These are phyloP conservation scores for Antitype chi DNA, from an alignment of 2,888 invertebrate genomes.

Conservation along the genomic window DNA sequence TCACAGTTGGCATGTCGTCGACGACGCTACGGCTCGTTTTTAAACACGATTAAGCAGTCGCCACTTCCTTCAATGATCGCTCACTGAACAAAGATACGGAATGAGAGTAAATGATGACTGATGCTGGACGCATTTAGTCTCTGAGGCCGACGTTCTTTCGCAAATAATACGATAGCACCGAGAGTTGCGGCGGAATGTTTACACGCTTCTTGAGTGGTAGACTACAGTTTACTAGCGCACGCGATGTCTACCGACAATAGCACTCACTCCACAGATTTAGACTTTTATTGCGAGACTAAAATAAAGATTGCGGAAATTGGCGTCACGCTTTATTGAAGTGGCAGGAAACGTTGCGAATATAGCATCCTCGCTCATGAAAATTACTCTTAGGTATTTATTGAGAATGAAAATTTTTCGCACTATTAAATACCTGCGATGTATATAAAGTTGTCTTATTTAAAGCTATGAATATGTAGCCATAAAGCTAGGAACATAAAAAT, in stretches of 20 bases:
- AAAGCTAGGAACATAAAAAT: slow-evolving; percentile 79
- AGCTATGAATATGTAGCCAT: slow-evolving; percentile 72
- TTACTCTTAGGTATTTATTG: slow-evolving; percentile 50
- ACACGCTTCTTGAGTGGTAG: slow-evolving; percentile 57
- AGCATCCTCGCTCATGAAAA: slow-evolving; percentile 56
- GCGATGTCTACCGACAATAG: slow-evolving; percentile 64
- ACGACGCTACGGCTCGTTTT: slow-evolving; percentile 53
- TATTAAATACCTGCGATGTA: slow-evolving; percentile 31
- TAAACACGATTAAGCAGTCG: slow-evolving; percentile 48
- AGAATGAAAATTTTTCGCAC: slow-evolving; percentile 43
- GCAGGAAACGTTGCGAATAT: slow-evolving; percentile 48
- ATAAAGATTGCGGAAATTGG: slow-evolving; percentile 64
- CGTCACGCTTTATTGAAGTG: slow-evolving; percentile 51
- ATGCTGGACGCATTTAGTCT: slow-evolving; percentile 54
- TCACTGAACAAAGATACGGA: slow-evolving; percentile 49
- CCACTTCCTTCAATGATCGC: slow-evolving; percentile 42
- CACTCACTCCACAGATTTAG: slow-evolving; percentile 60
- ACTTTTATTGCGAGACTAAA: slow-evolving; percentile 63
- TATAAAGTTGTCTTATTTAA: slow-evolving; percentile 69
- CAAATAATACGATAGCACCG: slow-evolving; percentile 59
- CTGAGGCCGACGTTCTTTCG: slow-evolving; percentile 58
- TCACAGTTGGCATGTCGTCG: slow-evolving; percentile 59
- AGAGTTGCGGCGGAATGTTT: slow-evolving; percentile 54
- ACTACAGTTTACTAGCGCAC: slow-evolving; percentile 66
- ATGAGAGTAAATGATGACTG: slow-evolving; percentile 49